Percentiles rank a stretch among this genome's conserved stretches.
Evolutionary conservation across 2,888 invertebrate genomes (phyloP).

Genomic region (Andrena minutula): DNA sequence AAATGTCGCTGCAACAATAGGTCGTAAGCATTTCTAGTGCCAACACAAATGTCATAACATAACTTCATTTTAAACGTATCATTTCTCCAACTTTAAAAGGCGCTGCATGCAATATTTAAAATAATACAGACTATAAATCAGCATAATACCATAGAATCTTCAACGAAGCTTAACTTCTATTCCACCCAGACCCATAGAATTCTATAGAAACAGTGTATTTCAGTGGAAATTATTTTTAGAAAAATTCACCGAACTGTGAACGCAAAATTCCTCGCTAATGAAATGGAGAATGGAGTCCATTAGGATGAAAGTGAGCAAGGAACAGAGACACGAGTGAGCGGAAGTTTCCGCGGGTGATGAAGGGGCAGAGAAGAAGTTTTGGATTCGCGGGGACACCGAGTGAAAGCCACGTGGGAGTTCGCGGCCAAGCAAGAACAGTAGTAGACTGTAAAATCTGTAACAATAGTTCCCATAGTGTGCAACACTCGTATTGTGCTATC

Average conservation of each 20-base stretch:
- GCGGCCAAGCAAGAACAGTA: slow-evolving; percentile 77
- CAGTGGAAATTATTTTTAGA: too few relatives aligned
- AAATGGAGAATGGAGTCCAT: background rate
- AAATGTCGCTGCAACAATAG: slow-evolving; percentile 15
- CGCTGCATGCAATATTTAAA: too few relatives aligned
- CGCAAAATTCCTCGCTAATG: too few relatives aligned
- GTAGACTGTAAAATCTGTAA: slow-evolving; percentile 85
- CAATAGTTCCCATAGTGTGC: slow-evolving; percentile 84
- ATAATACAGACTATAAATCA: too few relatives aligned
- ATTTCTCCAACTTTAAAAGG: background rate
- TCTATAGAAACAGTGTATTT: too few relatives aligned
- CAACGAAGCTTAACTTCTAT: too few relatives aligned
- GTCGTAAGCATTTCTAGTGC: background rate
- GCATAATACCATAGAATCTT: too few relatives aligned
- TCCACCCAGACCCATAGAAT: too few relatives aligned
- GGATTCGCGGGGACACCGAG: slow-evolving; percentile 80
- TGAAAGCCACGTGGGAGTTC: slow-evolving; percentile 84
- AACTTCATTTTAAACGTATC: background rate
- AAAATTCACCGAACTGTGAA: too few relatives aligned
- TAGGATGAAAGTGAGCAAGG: slow-evolving; percentile 52
- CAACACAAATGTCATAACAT: background rate
- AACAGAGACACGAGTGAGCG: slow-evolving; percentile 54
- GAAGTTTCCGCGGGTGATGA: slow-evolving; percentile 57
- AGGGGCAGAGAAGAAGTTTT: slow-evolving; percentile 62
- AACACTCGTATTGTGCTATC: slow-evolving; percentile 80